phyloP scores from a whole-genome alignment of 2,797 vertebrate genomes.

The Tolypeutes matacus region DNA sequence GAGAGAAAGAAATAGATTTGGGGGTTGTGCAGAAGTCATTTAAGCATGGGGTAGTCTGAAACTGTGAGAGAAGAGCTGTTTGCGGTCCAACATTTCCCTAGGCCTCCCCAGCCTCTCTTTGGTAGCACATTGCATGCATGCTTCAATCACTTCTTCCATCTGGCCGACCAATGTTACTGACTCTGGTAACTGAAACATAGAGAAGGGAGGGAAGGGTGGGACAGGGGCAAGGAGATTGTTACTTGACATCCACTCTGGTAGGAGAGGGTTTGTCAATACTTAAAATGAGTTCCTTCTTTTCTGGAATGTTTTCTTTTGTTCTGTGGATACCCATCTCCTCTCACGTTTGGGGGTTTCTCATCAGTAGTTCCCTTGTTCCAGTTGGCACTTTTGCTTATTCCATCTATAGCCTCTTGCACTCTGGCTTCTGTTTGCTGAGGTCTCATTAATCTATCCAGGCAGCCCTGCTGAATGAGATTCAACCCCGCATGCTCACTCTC shows the following conservation, averaged over 20 bases:
- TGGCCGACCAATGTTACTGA: not conserved
- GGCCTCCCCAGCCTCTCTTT: not conserved
- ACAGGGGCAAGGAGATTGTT: not conserved
- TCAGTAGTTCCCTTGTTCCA: not conserved
- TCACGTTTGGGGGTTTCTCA: not conserved
- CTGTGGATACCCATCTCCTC: not conserved
- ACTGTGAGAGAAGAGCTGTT: not conserved
- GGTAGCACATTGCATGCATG: accelerated
- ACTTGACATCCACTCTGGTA: not conserved
- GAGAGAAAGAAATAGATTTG: not conserved
- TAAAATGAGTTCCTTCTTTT: not conserved
- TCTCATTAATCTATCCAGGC: not conserved
- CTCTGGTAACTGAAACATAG: not conserved
- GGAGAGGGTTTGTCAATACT: not conserved
- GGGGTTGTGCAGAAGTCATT: not conserved
- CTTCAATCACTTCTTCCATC: not conserved
- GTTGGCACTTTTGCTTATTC: not conserved
- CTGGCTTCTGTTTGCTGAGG: not conserved
- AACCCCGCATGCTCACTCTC: too few relatives aligned
- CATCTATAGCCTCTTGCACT: not conserved
- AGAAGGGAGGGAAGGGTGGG: not conserved
- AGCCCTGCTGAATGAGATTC: not conserved
- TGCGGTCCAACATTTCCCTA: not conserved
- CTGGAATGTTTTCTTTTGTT: not conserved
- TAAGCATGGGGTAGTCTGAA: not conserved